Percentiles rank a stretch among this genome's conserved stretches.
phyloP scores from a whole-genome alignment of 1,140 invertebrate species.

The honey bee (Apis mellifera) region Amel_HAv3.1 CM009931.2:18930501-18931000 shows the following conservation, averaged over 20 bases:
- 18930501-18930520: conserved; percentile 3
- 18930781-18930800: not conserved
- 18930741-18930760: not conserved
- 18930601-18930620: not conserved
- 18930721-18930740: not conserved
- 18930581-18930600: not conserved
- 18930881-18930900: not conserved
- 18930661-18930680: not conserved
- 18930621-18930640: not conserved
- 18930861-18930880: not conserved
- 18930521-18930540: not conserved
- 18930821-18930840: not conserved
- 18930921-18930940: too few relatives aligned
- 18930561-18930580: not conserved
- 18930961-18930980: not conserved
- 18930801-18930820: conserved; percentile 18
- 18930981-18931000: not conserved
- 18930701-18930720: not conserved
- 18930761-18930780: conserved; percentile 4
- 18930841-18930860: not conserved
- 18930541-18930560: not conserved
- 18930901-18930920: not conserved
- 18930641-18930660: not conserved
- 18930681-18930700: not conserved
- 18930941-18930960: not conserved